These are phyloP conservation scores for Cephus pygmeus DNA, from an alignment of 2,888 invertebrate species.

Conservation along the genomic window DNA sequence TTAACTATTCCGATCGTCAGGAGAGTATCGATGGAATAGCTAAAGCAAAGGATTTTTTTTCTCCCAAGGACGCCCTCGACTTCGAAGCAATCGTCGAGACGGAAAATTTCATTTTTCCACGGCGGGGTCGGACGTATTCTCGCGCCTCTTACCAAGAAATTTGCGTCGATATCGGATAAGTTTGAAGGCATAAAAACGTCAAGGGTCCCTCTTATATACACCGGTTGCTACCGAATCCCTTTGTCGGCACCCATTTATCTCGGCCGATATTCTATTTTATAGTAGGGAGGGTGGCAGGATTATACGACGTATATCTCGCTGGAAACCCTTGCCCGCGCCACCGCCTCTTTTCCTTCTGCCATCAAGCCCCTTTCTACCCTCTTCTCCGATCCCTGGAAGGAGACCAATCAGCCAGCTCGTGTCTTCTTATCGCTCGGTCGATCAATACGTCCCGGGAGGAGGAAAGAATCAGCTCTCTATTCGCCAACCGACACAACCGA, in stretches of 20 bases:
- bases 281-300: constrained; percentile 22
- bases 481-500: constrained; percentile 46
- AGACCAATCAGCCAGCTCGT: constrained; percentile 58
- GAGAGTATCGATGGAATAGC: background rate
- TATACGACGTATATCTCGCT: constrained; percentile 23
- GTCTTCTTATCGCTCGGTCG: constrained; percentile 60
- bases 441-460: constrained; percentile 63
- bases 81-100: background rate
- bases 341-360: background rate
- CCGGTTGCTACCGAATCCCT: constrained; percentile 23
- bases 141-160: constrained; percentile 1
- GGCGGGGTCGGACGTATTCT: background rate
- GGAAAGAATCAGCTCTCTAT: constrained; percentile 58
- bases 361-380: background rate
- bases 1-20: background rate
- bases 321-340: constrained; percentile 23
- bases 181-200: constrained; percentile 6
- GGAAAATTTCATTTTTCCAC: background rate
- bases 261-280: constrained; percentile 23
- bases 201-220: constrained; percentile 6
- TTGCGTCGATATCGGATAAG: constrained; percentile 8
- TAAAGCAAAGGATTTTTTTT: background rate
- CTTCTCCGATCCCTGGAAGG: constrained; percentile 38
- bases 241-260: constrained; percentile 23
- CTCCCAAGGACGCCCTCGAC: background rate